A percentile compares a stretch with the other conserved stretches of the same genome.
Conservation (phyloP, 2,888 invertebrate genomes). For the Callinectes sapidus region DNA sequence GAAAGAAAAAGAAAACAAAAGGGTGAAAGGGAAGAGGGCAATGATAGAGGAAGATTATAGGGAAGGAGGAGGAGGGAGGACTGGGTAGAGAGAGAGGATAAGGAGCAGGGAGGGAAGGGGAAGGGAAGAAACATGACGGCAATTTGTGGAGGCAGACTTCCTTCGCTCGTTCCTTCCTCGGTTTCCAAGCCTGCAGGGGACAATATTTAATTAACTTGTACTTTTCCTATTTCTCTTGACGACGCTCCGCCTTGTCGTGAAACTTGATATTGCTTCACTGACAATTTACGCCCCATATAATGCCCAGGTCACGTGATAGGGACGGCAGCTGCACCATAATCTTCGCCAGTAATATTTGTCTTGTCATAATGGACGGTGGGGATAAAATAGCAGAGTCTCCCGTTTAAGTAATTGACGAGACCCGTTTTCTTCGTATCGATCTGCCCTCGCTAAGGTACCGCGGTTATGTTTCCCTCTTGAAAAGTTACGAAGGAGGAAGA, state of each 20-base stretch:
- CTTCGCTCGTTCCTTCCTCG: neutral
- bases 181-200: neutral
- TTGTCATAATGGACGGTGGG: neutral
- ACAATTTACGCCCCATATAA: neutral
- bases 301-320: neutral
- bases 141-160: neutral
- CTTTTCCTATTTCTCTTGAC: neutral
- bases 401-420: neutral
- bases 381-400: neutral
- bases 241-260: neutral
- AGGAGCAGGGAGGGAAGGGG: neutral
- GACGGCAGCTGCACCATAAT: neutral
- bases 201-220: neutral
- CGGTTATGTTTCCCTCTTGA: neutral
- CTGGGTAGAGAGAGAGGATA: neutral
- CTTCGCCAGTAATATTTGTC: neutral
- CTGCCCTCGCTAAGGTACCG: neutral
- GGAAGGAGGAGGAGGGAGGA: neutral
- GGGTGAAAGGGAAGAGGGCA: neutral
- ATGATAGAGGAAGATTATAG: neutral
- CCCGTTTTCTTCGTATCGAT: slow-evolving; percentile 17
- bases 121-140: neutral
- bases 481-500: slow-evolving; percentile 28
- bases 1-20: neutral
- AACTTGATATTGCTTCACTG: neutral